A percentile compares a stretch with the other conserved stretches of the same genome.
Evolutionary conservation across 2,888 invertebrate genomes (phyloP).

Genomic region (Sinelater perroti): DNA sequence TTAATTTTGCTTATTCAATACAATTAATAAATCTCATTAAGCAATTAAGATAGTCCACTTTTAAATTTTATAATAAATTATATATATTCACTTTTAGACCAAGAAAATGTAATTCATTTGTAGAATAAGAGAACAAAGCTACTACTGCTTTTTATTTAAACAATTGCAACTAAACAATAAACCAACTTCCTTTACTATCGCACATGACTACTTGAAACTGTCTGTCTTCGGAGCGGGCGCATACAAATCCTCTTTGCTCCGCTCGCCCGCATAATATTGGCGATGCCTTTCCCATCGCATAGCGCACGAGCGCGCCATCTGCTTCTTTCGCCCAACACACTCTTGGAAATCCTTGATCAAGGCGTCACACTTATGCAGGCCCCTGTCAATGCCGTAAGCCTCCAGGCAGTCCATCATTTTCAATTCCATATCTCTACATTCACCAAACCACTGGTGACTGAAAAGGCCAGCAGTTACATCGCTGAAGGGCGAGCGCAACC

Average conservation of each 20-base stretch:
- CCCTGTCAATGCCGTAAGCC: slow-evolving; percentile 78
- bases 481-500: slow-evolving; percentile 73
- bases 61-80: too few species aligned
- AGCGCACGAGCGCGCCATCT: slow-evolving; percentile 67
- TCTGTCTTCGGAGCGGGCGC: slow-evolving; percentile 66
- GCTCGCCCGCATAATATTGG: slow-evolving; percentile 69
- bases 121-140: too few species aligned
- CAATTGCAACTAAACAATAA: background rate
- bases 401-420: slow-evolving; percentile 80
- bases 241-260: slow-evolving; percentile 65
- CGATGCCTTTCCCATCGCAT: slow-evolving; percentile 70
- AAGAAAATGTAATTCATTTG: too few species aligned
- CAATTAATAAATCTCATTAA: too few species aligned
- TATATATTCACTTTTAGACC: too few species aligned
- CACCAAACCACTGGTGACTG: slow-evolving; percentile 71
- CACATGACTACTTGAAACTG: slow-evolving; percentile 66
- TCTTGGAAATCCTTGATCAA: slow-evolving; percentile 76
- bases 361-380: slow-evolving; percentile 68
- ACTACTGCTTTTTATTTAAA: background rate
- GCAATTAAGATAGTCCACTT: too few species aligned
- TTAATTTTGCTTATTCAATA: too few species aligned
- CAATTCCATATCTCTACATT: slow-evolving; percentile 75
- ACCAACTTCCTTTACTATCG: background rate
- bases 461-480: slow-evolving; percentile 73
- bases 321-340: slow-evolving; percentile 70